Evolutionary conservation across 2,113 vertebrate species (phyloP).

Genomic region (Coryphaenoides rupestris): DNA sequence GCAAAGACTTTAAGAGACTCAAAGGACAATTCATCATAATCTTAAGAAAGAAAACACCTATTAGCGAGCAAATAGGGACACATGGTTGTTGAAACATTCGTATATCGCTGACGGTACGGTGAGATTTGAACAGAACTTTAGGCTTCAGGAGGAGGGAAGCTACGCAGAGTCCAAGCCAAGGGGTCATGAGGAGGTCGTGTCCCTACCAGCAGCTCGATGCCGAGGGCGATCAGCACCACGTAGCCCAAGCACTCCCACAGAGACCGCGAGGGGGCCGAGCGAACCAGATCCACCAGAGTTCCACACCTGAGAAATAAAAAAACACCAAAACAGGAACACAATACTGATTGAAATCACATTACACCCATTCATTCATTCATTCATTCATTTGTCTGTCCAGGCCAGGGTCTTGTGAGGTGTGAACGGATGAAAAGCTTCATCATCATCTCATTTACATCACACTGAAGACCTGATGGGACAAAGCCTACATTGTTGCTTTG

Average conservation of each 20-base stretch:
- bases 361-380: too few species aligned
- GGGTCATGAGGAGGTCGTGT: too few species aligned
- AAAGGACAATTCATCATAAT: background rate
- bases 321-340: background rate
- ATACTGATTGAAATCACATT: too few species aligned
- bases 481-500: conserved; percentile 9
- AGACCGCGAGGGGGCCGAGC: conserved; percentile 67
- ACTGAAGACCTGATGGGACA: background rate
- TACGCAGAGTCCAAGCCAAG: too few species aligned
- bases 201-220: conserved; percentile 90
- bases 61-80: too few species aligned
- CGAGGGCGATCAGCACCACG: conserved; percentile 76
- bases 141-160: too few species aligned
- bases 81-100: too few species aligned
- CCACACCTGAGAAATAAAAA: conserved; percentile 77
- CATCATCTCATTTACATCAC: conserved; percentile 27
- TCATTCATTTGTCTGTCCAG: too few species aligned
- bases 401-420: conserved; percentile 10
- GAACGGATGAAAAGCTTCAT: conserved; percentile 22
- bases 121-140: too few species aligned
- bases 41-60: too few species aligned
- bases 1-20: conserved; percentile 22
- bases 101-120: too few species aligned
- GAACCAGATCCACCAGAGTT: conserved; percentile 70
- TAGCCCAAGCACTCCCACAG: conserved; percentile 69